A percentile compares a stretch with the other conserved stretches of the same genome.
These are phyloP conservation scores for Lysiphlebus fabarum DNA, from an alignment of 1,140 invertebrate species.

Conservation along the genomic window DNA sequence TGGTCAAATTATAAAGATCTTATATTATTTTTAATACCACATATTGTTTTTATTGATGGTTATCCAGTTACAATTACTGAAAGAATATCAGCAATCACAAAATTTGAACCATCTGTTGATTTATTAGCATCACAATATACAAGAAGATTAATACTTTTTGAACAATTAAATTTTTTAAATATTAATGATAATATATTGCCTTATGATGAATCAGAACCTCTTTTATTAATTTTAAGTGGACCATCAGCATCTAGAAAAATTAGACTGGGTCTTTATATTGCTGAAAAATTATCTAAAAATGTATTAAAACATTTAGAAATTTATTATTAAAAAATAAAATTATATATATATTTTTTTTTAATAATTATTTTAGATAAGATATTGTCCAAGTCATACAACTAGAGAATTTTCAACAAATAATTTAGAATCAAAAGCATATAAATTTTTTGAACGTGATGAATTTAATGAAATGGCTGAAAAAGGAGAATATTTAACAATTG, in stretches of 20 bases:
- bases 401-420: constrained; percentile 23
- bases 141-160: constrained; percentile 38
- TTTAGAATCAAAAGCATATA: constrained; percentile 26
- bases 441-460: constrained; percentile 28
- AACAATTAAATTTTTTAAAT: constrained; percentile 35
- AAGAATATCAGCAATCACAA: constrained; percentile 34
- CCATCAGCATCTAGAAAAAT: constrained; percentile 37
- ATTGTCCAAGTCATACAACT: constrained; percentile 38
- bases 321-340: neutral
- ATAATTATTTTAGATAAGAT: constrained; percentile 33
- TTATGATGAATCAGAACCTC: constrained; percentile 35
- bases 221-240: constrained; percentile 37
- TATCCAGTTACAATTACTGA: constrained; percentile 31
- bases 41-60: constrained; percentile 35
- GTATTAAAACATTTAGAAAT: constrained; percentile 8
- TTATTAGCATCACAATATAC: constrained; percentile 32
- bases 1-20: constrained; percentile 44
- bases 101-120: constrained; percentile 34
- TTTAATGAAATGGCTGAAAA: constrained; percentile 23
- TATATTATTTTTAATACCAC: constrained; percentile 36
- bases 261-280: constrained; percentile 24
- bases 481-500: constrained; percentile 38
- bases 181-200: constrained; percentile 33
- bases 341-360: no score
- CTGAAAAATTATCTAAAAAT: constrained; percentile 26